phyloP scores from a whole-genome alignment of 2,113 vertebrate genomes.

The Stigmatopora nigra region DNA sequence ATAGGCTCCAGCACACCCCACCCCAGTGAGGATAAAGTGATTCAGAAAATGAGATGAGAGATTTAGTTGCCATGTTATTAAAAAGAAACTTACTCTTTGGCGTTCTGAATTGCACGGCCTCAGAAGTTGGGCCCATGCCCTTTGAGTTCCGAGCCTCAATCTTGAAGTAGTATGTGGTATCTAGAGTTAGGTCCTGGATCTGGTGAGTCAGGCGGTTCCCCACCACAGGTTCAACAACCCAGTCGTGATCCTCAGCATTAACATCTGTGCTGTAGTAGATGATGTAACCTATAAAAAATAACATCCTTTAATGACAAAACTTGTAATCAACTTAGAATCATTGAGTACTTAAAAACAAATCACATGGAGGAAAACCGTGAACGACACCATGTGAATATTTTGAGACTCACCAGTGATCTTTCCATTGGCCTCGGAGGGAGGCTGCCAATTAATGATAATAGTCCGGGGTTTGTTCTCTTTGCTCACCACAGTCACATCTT shows the following conservation, averaged over 20 bases:
- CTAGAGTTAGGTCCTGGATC: slow-evolving; percentile 94
- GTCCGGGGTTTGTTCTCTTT: slow-evolving; percentile 95
- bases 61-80: neutral
- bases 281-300: slow-evolving; percentile 80
- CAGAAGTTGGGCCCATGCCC: slow-evolving; percentile 97
- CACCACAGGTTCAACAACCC: slow-evolving; percentile 96
- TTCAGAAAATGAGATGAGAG: too few species aligned
- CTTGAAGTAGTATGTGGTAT: slow-evolving; percentile 96
- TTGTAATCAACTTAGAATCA: neutral
- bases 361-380: neutral
- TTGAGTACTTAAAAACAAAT: neutral
- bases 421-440: slow-evolving; percentile 94
- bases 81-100: slow-evolving; percentile 79
- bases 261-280: slow-evolving; percentile 98
- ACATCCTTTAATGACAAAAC: neutral
- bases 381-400: neutral
- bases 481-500: slow-evolving; percentile 97
- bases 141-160: slow-evolving; percentile 98
- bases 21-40: too few species aligned
- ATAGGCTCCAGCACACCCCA: too few species aligned
- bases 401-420: slow-evolving; percentile 86
- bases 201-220: slow-evolving; percentile 95
- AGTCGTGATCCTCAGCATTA: slow-evolving; percentile 93
- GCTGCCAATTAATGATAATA: slow-evolving; percentile 98
- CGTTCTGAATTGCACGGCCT: slow-evolving; percentile 93